A percentile compares a stretch with the other conserved stretches of the same genome.
phyloP scores from a whole-genome alignment of 2,797 vertebrate species.

The Sitta carolinensis region DNA sequence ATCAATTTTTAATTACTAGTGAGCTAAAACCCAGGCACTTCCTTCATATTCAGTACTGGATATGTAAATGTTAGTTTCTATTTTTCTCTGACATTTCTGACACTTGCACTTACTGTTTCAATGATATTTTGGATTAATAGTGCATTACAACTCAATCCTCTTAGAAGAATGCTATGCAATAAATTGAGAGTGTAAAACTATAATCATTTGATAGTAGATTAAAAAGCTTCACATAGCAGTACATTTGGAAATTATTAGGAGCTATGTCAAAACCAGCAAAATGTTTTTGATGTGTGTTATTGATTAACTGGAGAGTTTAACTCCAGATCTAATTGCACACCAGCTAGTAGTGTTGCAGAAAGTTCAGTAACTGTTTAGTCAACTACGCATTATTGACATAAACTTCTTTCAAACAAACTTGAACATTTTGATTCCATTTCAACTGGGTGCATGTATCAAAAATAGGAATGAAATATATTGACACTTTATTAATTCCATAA shows the following conservation, averaged over 20 bases:
- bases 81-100: slow-evolving; percentile 30
- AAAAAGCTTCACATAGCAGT: not conserved
- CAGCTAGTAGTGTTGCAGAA: not conserved
- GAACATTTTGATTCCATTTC: not conserved
- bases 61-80: not conserved
- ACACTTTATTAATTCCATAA: not conserved
- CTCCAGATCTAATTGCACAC: not conserved
- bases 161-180: slow-evolving; percentile 10
- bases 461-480: not conserved
- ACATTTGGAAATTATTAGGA: not conserved
- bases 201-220: not conserved
- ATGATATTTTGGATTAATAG: not conserved
- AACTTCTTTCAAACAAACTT: not conserved
- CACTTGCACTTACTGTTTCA: not conserved
- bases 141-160: slow-evolving; percentile 33
- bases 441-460: not conserved
- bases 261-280: not conserved
- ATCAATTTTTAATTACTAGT: not conserved
- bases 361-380: not conserved
- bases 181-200: not conserved
- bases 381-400: not conserved
- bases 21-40: not conserved
- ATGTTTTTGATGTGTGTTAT: not conserved
- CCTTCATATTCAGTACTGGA: not conserved
- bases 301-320: not conserved